Evolutionary conservation across 2,888 invertebrate species (phyloP).

Genomic region (Choreutis nemorana): DNA sequence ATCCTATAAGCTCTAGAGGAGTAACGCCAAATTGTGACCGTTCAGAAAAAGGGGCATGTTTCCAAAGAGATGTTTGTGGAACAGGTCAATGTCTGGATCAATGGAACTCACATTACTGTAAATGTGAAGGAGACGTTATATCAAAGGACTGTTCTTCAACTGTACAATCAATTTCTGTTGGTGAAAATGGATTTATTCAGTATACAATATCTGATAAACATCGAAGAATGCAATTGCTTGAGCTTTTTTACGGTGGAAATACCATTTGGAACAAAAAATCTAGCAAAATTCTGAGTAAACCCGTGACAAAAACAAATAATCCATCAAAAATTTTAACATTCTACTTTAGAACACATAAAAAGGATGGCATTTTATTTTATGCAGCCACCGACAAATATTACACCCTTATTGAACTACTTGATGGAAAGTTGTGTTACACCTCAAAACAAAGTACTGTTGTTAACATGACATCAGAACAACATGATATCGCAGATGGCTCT

Average conservation of each 20-base stretch:
- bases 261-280: constrained; percentile 70
- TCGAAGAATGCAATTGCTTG: constrained; percentile 85
- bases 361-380: constrained; percentile 84
- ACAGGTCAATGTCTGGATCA: constrained; percentile 81
- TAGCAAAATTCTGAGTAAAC: constrained; percentile 29
- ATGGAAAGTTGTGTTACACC: constrained; percentile 80
- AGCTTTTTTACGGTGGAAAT: constrained; percentile 77
- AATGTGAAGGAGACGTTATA: constrained; percentile 72
- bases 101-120: constrained; percentile 80
- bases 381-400: constrained; percentile 88
- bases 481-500: constrained; percentile 76
- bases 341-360: constrained; percentile 80
- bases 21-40: constrained; percentile 81
- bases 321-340: constrained; percentile 80
- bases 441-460: constrained; percentile 81
- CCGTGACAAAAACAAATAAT: constrained; percentile 32
- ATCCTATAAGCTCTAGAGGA: constrained; percentile 75
- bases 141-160: constrained; percentile 84
- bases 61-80: constrained; percentile 59
- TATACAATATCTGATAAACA: constrained; percentile 85
- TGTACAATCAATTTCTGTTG: constrained; percentile 80
- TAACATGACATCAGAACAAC: constrained; percentile 78
- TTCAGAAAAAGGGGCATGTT: constrained; percentile 71
- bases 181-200: constrained; percentile 79
- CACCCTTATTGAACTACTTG: constrained; percentile 79